phyloP scores from a whole-genome alignment of 2,113 vertebrate species.

The Caranx ignobilis region DNA sequence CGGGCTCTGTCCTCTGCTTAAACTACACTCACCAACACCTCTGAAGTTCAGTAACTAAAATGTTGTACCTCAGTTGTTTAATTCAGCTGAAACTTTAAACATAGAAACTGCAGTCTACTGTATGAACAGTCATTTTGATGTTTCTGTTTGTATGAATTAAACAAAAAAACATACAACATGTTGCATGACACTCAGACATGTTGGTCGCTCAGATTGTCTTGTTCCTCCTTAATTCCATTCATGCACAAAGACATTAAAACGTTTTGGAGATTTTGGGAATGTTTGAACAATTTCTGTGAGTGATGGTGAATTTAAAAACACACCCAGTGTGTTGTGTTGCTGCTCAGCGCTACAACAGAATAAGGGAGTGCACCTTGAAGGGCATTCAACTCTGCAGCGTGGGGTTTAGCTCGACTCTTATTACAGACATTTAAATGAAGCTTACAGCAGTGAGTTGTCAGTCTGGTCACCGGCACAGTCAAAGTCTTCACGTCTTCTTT shows the following conservation, averaged over 20 bases:
- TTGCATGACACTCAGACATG: neutral
- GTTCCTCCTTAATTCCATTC: neutral
- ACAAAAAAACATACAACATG: neutral
- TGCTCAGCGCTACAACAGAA: neutral
- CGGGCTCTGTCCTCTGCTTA: neutral
- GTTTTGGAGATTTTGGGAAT: neutral
- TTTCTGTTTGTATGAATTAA: neutral
- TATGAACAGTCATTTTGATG: too few relatives aligned
- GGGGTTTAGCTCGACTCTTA: neutral
- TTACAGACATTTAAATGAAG: conserved; percentile 3
- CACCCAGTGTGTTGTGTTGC: neutral
- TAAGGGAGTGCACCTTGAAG: neutral
- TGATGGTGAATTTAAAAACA: neutral
- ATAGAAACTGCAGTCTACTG: too few relatives aligned
- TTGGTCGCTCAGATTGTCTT: neutral
- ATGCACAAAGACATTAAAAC: neutral
- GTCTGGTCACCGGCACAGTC: neutral
- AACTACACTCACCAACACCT: neutral
- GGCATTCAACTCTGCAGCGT: neutral
- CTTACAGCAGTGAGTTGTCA: conserved; percentile 34
- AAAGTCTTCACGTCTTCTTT: neutral
- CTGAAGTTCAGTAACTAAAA: neutral
- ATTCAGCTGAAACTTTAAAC: too few relatives aligned
- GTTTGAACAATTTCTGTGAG: neutral
- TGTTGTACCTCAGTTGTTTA: neutral